Percentiles rank a stretch among this genome's conserved stretches.
These are phyloP conservation scores for Noctua janthe DNA, from an alignment of 2,888 invertebrate genomes.

Conservation along the genomic window DNA sequence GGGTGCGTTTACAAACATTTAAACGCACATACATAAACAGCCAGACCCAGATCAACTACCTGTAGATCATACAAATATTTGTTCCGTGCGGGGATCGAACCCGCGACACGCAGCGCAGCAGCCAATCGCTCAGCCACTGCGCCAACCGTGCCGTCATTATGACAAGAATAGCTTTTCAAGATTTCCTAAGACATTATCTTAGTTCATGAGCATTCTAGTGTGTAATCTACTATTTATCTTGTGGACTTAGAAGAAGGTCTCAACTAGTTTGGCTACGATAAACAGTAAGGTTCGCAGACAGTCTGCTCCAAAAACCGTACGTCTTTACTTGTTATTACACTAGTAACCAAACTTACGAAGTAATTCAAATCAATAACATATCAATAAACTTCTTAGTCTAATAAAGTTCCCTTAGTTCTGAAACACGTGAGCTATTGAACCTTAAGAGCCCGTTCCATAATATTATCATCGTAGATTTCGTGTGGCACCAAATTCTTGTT, in stretches of 20 bases:
- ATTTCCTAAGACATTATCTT: too few relatives aligned
- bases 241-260: background rate
- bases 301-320: background rate
- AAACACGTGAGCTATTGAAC: constrained; percentile 39
- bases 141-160: too few relatives aligned
- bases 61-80: too few relatives aligned
- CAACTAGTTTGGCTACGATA: background rate
- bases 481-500: constrained; percentile 59
- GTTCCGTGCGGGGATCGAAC: too few relatives aligned
- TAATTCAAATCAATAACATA: constrained; percentile 32
- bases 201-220: too few relatives aligned
- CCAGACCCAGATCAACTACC: too few relatives aligned
- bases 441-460: constrained; percentile 41
- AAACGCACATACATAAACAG: too few relatives aligned
- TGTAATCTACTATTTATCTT: too few relatives aligned
- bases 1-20: too few relatives aligned
- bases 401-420: constrained; percentile 47
- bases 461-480: constrained; percentile 57
- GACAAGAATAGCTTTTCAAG: too few relatives aligned
- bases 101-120: too few relatives aligned
- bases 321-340: constrained; percentile 1
- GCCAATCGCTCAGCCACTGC: too few relatives aligned
- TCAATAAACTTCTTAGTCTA: constrained; percentile 46
- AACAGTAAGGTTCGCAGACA: background rate
- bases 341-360: constrained; percentile 3